phyloP scores from a whole-genome alignment of 2,797 vertebrate species.

The Tinamus major region DNA sequence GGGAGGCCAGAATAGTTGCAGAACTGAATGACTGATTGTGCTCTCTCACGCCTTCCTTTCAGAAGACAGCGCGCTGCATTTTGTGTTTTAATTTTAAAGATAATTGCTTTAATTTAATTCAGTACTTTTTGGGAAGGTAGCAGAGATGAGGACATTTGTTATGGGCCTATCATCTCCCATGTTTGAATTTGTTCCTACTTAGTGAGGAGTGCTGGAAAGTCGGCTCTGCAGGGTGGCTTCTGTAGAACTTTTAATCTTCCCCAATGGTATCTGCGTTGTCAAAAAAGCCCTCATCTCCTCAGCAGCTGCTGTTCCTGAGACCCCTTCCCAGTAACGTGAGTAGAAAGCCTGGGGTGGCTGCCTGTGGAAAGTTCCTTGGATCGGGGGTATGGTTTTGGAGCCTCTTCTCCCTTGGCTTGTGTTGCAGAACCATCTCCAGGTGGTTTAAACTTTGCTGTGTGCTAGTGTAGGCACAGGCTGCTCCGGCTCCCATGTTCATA shows the following conservation, averaged over 20 bases:
- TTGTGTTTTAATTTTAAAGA: slow-evolving; percentile 61
- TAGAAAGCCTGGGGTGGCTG: not conserved
- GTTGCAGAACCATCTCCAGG: not conserved
- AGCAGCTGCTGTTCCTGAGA: not conserved
- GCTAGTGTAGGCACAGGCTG: not conserved
- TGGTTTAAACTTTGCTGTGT: not conserved
- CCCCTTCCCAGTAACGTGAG: not conserved
- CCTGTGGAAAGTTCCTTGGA: not conserved
- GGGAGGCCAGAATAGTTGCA: slow-evolving; percentile 30
- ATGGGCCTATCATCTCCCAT: not conserved
- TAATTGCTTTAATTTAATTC: slow-evolving; percentile 59
- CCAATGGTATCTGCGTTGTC: not conserved
- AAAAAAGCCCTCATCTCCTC: not conserved
- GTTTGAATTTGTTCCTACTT: not conserved
- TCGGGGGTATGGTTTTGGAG: not conserved
- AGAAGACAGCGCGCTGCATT: not conserved
- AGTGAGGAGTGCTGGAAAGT: not conserved
- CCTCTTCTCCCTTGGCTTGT: not conserved
- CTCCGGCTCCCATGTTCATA: not conserved
- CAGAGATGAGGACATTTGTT: slow-evolving; percentile 53
- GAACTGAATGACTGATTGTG: slow-evolving; percentile 53
- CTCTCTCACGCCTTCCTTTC: slow-evolving; percentile 11
- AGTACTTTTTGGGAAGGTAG: slow-evolving; percentile 45
- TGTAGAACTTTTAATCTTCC: not conserved
- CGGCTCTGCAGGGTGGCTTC: not conserved